Evolutionary conservation across 2,113 vertebrate species (phyloP).

Genomic region (Lathamus discolor): DNA sequence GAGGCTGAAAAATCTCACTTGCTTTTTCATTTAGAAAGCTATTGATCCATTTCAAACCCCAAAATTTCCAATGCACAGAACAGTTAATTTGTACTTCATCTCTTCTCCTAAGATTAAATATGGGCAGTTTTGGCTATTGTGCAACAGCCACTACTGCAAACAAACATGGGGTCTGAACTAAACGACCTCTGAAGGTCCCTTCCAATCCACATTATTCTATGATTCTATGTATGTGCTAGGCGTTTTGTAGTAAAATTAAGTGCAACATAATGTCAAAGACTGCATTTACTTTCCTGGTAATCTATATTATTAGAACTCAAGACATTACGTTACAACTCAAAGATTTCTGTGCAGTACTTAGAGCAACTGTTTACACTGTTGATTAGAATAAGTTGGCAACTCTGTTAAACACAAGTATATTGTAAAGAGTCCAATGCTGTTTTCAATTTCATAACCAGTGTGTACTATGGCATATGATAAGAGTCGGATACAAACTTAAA

Average conservation of each 20-base stretch:
- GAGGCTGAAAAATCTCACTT: background rate
- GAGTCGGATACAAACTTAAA: background rate
- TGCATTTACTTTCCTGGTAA: background rate
- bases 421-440: background rate
- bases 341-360: background rate
- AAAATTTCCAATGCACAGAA: background rate
- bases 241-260: background rate
- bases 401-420: background rate
- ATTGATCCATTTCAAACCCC: background rate
- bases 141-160: background rate
- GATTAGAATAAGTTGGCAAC: fast-evolving
- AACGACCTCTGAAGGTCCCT: background rate
- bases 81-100: background rate
- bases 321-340: background rate
- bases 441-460: background rate
- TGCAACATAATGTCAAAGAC: background rate
- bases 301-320: background rate
- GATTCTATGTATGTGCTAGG: fast-evolving
- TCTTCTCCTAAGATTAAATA: background rate
- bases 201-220: background rate
- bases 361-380: background rate
- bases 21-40: background rate
- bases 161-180: background rate
- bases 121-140: background rate
- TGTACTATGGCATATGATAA: too few relatives aligned